Conservation (phyloP, 2,888 invertebrate species). For the Tryphoninae sp. region DNA sequence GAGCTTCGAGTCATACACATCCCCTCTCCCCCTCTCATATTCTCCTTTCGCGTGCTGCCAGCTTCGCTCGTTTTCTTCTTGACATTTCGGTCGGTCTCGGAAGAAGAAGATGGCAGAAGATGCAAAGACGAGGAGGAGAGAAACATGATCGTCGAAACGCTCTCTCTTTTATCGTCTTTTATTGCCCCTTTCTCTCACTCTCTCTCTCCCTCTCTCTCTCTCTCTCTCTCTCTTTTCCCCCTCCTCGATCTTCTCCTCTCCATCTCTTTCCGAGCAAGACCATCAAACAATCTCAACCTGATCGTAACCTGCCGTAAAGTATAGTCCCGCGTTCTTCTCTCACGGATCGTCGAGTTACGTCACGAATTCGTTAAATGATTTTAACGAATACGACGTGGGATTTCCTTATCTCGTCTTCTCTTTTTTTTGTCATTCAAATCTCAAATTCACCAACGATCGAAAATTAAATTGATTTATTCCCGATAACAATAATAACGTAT, state of each 20-base stretch:
- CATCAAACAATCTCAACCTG: constrained; percentile 34
- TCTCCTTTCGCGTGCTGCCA: background rate
- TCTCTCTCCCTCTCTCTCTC: constrained; percentile 25
- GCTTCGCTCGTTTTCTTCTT: constrained; percentile 68
- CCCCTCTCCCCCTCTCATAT: background rate
- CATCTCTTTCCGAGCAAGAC: constrained; percentile 24
- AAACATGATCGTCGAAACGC: constrained; percentile 48
- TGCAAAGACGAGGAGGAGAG: constrained; percentile 23
- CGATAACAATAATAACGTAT: no score
- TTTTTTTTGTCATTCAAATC: constrained; percentile 4
- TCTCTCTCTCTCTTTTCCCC: constrained; percentile 2
- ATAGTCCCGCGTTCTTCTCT: constrained; percentile 37
- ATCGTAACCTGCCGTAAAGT: constrained; percentile 13
- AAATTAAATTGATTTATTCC: no score
- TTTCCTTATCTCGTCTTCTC: background rate
- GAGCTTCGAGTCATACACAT: background rate
- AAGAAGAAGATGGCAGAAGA: constrained; percentile 43
- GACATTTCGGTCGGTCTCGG: constrained; percentile 74
- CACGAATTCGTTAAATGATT: constrained; percentile 24
- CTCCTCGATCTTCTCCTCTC: constrained; percentile 1
- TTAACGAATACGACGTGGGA: background rate
- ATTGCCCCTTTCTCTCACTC: constrained; percentile 46
- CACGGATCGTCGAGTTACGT: constrained; percentile 43
- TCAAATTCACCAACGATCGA: background rate
- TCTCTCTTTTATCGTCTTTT: constrained; percentile 35